Conservation (phyloP, 35 echinoderm and acorn worm genomes). For the Eucidaris tribuloides region DNA sequence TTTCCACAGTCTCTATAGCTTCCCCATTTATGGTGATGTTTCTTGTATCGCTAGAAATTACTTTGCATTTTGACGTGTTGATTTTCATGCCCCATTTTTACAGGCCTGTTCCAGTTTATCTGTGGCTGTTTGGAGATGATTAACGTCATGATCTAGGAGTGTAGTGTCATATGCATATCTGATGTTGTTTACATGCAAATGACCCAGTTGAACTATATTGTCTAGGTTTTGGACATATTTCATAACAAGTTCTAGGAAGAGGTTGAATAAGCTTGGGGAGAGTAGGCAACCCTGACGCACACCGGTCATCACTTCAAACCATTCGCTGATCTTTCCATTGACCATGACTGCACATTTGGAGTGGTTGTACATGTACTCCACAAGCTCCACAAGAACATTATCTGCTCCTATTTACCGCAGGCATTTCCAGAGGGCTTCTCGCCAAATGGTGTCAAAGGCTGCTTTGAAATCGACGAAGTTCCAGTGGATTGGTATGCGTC, state of each 20-base stretch:
- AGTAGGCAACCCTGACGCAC: constrained; percentile 25
- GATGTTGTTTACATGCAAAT: neutral
- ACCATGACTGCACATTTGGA: constrained; percentile 25
- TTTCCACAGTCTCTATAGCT: neutral
- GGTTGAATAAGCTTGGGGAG: constrained; percentile 28
- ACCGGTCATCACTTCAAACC: neutral
- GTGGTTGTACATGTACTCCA: neutral
- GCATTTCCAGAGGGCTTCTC: constrained; percentile 29
- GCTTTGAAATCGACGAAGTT: constrained; percentile 1
- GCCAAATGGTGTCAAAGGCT: constrained; percentile 5
- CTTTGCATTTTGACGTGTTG: neutral
- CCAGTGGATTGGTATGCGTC: constrained; percentile 16
- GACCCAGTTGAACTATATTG: neutral
- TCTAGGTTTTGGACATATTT: constrained; percentile 2
- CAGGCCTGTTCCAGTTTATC: neutral
- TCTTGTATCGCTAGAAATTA: neutral
- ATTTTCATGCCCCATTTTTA: neutral
- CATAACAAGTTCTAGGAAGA: constrained; percentile 44
- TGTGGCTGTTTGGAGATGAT: neutral
- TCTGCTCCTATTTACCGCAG: neutral
- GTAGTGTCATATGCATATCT: constrained; percentile 39
- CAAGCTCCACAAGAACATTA: neutral
- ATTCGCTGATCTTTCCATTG: constrained; percentile 31
- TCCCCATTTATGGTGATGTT: no score
- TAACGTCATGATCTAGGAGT: neutral